Evolutionary conservation across 2,113 vertebrate genomes (phyloP).

Genomic region (Paedocypris sp.): DNA sequence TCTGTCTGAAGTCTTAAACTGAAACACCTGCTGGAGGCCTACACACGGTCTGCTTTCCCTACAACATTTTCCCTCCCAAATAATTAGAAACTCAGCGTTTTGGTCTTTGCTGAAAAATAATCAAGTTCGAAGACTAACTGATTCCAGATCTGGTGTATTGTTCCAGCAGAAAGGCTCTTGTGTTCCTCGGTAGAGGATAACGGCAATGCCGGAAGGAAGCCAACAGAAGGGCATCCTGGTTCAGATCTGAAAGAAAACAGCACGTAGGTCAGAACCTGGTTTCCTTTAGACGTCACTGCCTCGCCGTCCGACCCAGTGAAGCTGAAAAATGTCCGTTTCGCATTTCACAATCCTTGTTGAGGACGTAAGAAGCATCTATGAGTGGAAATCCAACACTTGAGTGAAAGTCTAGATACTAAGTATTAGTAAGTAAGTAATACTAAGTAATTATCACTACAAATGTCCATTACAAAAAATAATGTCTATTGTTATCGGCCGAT

Average conservation of each 20-base stretch:
- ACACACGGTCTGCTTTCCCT: slow-evolving; percentile 19
- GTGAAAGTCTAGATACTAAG: too few relatives aligned
- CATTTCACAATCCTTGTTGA: too few relatives aligned
- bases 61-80: slow-evolving; percentile 23
- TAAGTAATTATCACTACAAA: too few relatives aligned
- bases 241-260: not conserved
- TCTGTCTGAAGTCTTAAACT: slow-evolving; percentile 50
- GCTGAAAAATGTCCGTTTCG: too few relatives aligned
- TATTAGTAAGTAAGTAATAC: too few relatives aligned
- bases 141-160: slow-evolving; percentile 22
- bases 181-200: not conserved
- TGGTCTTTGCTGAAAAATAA: not conserved
- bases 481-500: too few relatives aligned
- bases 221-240: not conserved
- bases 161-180: slow-evolving; percentile 12
- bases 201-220: not conserved
- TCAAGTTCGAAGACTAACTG: slow-evolving; percentile 12
- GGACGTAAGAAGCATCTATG: too few relatives aligned
- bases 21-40: slow-evolving; percentile 49
- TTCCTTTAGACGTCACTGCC: not conserved
- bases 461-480: too few relatives aligned
- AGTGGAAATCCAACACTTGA: too few relatives aligned
- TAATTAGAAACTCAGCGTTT: slow-evolving; percentile 18
- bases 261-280: not conserved
- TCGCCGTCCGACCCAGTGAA: too few relatives aligned